phyloP scores from a whole-genome alignment of 2,888 invertebrate genomes.

The Drosophila atripex region DNA sequence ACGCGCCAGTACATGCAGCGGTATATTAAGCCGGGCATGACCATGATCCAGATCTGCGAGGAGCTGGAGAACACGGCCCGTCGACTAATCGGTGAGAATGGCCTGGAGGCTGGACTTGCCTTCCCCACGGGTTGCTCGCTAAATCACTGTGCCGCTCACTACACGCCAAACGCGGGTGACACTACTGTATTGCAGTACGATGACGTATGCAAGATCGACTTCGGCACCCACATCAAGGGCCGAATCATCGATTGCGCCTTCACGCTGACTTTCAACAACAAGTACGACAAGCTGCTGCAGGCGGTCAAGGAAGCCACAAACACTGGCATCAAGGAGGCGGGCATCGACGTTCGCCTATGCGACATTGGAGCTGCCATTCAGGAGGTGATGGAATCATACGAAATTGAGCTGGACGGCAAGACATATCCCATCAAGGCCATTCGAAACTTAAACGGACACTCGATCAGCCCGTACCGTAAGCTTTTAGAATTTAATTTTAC shows the following conservation, averaged over 20 bases:
- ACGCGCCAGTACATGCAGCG: constrained; percentile 89
- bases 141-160: constrained; percentile 99
- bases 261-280: constrained; percentile 97
- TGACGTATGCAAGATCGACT: constrained; percentile 99
- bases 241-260: constrained; percentile 99
- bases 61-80: constrained; percentile 96
- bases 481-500: constrained; percentile 6
- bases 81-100: constrained; percentile 96
- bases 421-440: constrained; percentile 98
- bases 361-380: constrained; percentile 98
- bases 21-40: constrained; percentile 99
- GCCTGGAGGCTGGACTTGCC: constrained; percentile 95
- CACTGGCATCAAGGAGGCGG: constrained; percentile 97
- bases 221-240: constrained; percentile 99
- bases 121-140: constrained; percentile 99
- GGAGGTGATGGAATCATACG: constrained; percentile 99
- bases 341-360: constrained; percentile 98
- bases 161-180: constrained; percentile 99
- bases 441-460: constrained; percentile 99
- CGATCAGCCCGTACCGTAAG: constrained; percentile 99
- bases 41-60: constrained; percentile 99
- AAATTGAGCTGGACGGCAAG: constrained; percentile 98
- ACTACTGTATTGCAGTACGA: constrained; percentile 96
- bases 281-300: constrained; percentile 96
- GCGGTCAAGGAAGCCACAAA: constrained; percentile 99